Evolutionary conservation across 2,797 vertebrate genomes (phyloP).

Genomic region (Mycteria americana): DNA sequence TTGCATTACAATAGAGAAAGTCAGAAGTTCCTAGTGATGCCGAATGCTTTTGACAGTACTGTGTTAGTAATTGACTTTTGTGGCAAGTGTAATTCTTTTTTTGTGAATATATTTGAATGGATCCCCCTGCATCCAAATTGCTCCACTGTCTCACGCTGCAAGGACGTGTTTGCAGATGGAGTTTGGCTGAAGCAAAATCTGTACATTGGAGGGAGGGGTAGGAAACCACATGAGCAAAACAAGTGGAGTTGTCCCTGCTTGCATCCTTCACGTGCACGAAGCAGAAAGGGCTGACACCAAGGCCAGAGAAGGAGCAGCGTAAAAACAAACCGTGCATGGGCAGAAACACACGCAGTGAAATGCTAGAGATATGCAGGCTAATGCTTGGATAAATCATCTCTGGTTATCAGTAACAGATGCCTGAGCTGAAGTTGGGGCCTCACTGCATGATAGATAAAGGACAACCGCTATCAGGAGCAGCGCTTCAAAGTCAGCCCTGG

Average conservation of each 20-base stretch:
- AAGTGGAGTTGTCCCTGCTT: not conserved
- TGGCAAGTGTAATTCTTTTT: not conserved
- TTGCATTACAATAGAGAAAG: not conserved
- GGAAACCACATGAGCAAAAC: not conserved
- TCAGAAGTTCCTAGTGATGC: not conserved
- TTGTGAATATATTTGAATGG: not conserved
- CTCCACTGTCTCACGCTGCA: not conserved
- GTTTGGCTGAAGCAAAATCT: not conserved
- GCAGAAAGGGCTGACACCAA: not conserved
- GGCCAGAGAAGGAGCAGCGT: not conserved
- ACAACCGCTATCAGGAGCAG: not conserved
- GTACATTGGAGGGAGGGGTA: not conserved
- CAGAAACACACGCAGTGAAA: not conserved
- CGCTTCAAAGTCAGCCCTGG: not conserved
- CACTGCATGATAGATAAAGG: not conserved
- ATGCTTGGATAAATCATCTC: not conserved
- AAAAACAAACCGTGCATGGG: not conserved
- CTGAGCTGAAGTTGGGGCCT: conserved; percentile 8
- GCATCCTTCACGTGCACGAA: rapidly evolving
- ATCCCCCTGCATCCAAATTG: not conserved
- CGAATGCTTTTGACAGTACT: not conserved
- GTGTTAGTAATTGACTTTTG: not conserved
- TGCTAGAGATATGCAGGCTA: not conserved
- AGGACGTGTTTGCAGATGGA: not conserved
- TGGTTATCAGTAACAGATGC: conserved; percentile 22